phyloP scores from a whole-genome alignment of 2,113 vertebrate genomes.

The Catagonus wagneri region DNA sequence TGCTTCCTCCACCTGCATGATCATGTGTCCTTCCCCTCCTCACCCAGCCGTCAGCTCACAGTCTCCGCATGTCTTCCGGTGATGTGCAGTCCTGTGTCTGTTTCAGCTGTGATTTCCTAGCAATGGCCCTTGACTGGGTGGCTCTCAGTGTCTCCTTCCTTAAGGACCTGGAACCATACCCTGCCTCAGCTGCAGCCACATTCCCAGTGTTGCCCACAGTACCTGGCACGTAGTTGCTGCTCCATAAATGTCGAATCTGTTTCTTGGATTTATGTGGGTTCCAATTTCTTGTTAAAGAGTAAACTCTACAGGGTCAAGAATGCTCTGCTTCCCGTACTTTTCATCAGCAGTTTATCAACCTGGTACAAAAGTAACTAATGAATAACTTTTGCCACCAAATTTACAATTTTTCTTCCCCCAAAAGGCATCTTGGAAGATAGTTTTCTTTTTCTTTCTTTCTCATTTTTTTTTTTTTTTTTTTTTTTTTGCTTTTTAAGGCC shows the following conservation, averaged over 20 bases:
- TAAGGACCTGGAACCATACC: not conserved
- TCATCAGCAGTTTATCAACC: not conserved
- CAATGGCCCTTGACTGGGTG: not conserved
- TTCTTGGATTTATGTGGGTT: not conserved
- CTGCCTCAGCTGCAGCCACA: not conserved
- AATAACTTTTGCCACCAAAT: not conserved
- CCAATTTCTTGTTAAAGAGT: not conserved
- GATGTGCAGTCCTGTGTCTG: not conserved
- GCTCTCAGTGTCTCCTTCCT: not conserved
- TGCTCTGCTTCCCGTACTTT: not conserved
- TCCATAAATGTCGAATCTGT: not conserved
- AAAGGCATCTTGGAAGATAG: constrained; percentile 17
- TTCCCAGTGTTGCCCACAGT: not conserved
- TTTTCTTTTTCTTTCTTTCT: too few relatives aligned
- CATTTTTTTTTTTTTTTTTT: too few relatives aligned
- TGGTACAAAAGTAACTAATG: not conserved
- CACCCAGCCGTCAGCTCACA: not conserved
- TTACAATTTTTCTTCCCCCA: not conserved
- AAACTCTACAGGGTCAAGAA: not conserved
- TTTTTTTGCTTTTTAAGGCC: too few relatives aligned
- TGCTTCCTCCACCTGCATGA: not conserved
- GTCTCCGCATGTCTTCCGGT: not conserved
- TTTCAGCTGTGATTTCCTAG: not conserved
- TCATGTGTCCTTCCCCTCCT: not conserved
- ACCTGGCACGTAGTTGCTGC: not conserved